A percentile compares a stretch with the other conserved stretches of the same genome.
These are phyloP conservation scores for Polydrusus tereticollis DNA, from an alignment of 2,888 invertebrate genomes.

Conservation along the genomic window DNA sequence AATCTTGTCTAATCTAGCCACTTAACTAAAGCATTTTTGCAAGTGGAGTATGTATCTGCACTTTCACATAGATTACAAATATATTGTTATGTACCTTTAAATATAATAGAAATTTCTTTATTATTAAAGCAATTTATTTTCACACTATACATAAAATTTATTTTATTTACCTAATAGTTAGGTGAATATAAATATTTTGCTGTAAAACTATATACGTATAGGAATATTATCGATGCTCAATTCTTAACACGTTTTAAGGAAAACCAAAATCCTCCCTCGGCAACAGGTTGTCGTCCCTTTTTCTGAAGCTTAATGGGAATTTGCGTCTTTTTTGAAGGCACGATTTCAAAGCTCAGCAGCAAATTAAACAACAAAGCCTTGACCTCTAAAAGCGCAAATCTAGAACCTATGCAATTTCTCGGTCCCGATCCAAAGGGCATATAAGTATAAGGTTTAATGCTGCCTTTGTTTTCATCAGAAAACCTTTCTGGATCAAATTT, in stretches of 20 bases:
- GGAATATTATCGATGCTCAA: background rate
- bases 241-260: slow-evolving; percentile 16
- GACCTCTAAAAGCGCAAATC: slow-evolving; percentile 59
- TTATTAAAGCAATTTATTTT: too few relatives aligned
- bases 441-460: slow-evolving; percentile 68
- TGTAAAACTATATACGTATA: too few relatives aligned
- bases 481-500: slow-evolving; percentile 67
- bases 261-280: slow-evolving; percentile 39
- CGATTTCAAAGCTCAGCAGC: slow-evolving; percentile 57
- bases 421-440: slow-evolving; percentile 71
- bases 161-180: too few relatives aligned
- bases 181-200: too few relatives aligned
- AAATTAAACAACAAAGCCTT: slow-evolving; percentile 54
- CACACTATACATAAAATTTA: too few relatives aligned
- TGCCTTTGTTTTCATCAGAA: slow-evolving; percentile 60
- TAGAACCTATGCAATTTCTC: slow-evolving; percentile 68
- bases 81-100: too few relatives aligned
- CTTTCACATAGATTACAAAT: too few relatives aligned
- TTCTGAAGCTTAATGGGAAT: slow-evolving; percentile 54
- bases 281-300: slow-evolving; percentile 26
- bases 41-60: too few relatives aligned
- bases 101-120: too few relatives aligned
- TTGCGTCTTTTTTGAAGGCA: slow-evolving; percentile 54
- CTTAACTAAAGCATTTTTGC: too few relatives aligned
- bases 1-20: too few relatives aligned